A percentile compares a stretch with the other conserved stretches of the same genome.
These are phyloP conservation scores for Pholis gunnellus DNA, from an alignment of 2,113 vertebrate species.

Conservation along the genomic window DNA sequence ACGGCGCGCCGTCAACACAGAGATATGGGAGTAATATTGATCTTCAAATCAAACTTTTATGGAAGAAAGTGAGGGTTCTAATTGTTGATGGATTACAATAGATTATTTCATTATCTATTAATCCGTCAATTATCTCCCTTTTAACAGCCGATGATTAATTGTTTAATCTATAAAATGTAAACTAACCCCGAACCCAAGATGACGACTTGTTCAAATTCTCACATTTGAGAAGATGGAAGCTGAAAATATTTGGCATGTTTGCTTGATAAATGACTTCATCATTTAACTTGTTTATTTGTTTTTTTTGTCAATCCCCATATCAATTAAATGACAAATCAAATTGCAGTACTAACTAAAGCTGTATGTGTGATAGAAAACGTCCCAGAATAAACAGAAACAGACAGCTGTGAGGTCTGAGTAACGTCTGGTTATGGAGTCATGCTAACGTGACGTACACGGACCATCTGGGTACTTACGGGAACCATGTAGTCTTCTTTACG, in stretches of 20 bases:
- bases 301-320: not conserved
- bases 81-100: not conserved
- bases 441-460: constrained; percentile 8
- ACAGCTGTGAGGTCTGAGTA: constrained; percentile 4
- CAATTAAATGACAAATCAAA: not conserved
- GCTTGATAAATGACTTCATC: not conserved
- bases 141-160: too few relatives aligned
- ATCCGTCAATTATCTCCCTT: too few relatives aligned
- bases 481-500: not conserved
- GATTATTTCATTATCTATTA: not conserved
- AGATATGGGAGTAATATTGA: not conserved
- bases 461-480: constrained; percentile 8
- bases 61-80: not conserved
- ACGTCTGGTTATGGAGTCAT: not conserved
- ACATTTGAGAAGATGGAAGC: not conserved
- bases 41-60: not conserved
- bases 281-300: not conserved
- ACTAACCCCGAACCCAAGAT: not conserved
- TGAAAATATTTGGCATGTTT: not conserved
- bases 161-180: not conserved
- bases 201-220: not conserved
- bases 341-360: not conserved
- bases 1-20: too few relatives aligned
- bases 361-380: not conserved
- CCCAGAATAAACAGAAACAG: constrained; percentile 1